Base-by-base conservation (phyloP, 1,140 invertebrate species). In the Pachyrhynchus sulphureomaculatus region DNA sequence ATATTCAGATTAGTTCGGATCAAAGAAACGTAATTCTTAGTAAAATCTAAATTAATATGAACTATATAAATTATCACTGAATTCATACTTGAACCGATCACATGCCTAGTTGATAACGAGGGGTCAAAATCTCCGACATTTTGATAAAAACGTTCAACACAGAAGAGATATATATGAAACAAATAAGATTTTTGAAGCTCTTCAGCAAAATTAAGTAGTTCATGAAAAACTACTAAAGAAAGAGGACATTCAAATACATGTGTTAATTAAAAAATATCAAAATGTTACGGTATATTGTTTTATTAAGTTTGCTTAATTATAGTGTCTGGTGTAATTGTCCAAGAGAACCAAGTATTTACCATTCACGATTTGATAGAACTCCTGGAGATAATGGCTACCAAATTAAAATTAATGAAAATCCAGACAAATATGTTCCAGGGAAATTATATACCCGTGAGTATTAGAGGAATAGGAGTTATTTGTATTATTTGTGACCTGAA, bases 371-470 rank as follows among this genome's bases (percentile, higher is more conserved):
- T 20, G 68, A 51, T n/a, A 83, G 82, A 76, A 70, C 75, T 1
- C 79, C 82, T n/a, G 91, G 90, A 15, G 91, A 93, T 76, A 90
- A 90, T 78, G 89, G 88, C 69, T 93, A 89, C 77, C 83, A 83
- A 68, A 86, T 93, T 68, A 80, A 86, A 68, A 80, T 92, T 58
- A 88, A 85, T 68, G 91, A 88, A 57, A 83, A 89, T 68, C 81
- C 86, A 15, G 83, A 88, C 68, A 86, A 88, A 72, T 93, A 92
- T 74, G 83, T 87, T 26, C 88, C 90, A 2, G 88, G 87, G 45
- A 84, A 89, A 63, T 79, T 88, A 58, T 92, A 93, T 72, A 88
- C 87, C 61, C 84, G 89, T 92, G 82, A 80, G 78, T 62, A 37
- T 42, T 24, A n/a, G 36, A 6, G 5, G 5, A 6, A 12, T 32